Percentiles rank a stretch among this genome's conserved stretches.
Conservation (phyloP, 2,113 vertebrate species). For the Notiomystis cincta region DNA sequence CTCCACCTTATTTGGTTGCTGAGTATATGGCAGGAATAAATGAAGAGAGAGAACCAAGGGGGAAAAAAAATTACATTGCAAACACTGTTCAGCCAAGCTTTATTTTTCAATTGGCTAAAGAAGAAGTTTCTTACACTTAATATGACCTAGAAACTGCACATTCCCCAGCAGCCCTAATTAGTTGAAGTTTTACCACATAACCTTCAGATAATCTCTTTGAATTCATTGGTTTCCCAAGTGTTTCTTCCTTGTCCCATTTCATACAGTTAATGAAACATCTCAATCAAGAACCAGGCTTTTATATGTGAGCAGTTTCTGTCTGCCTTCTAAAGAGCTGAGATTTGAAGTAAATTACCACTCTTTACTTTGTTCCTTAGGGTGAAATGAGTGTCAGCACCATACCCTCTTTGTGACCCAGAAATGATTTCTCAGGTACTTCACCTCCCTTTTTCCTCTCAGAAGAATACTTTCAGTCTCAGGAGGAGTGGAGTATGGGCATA, state of each 20-base stretch:
- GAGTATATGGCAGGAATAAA: neutral
- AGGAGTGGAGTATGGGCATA: neutral
- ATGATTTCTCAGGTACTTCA: neutral
- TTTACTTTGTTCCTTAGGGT: neutral
- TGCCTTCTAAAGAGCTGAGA: neutral
- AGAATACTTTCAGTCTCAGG: neutral
- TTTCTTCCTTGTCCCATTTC: conserved; percentile 67
- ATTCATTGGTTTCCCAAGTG: conserved; percentile 68
- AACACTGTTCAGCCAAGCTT: conserved; percentile 53
- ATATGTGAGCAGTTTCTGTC: conserved; percentile 22
- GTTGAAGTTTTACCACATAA: conserved; percentile 59
- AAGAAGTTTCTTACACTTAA: conserved; percentile 52
- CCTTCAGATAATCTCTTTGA: conserved; percentile 76
- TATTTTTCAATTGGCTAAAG: conserved; percentile 52
- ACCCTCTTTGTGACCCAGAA: neutral
- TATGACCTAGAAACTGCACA: conserved; percentile 71
- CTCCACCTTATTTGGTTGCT: neutral
- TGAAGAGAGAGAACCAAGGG: neutral
- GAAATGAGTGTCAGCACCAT: neutral
- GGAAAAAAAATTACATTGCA: conserved; percentile 14
- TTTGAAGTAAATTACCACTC: conserved; percentile 8
- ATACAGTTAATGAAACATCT: conserved; percentile 75
- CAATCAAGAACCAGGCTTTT: conserved; percentile 65
- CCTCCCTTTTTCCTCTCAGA: neutral
- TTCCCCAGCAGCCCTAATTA: conserved; percentile 75